Conservation (phyloP, 2,113 vertebrate species). For the Lampris megalopsis region DNA sequence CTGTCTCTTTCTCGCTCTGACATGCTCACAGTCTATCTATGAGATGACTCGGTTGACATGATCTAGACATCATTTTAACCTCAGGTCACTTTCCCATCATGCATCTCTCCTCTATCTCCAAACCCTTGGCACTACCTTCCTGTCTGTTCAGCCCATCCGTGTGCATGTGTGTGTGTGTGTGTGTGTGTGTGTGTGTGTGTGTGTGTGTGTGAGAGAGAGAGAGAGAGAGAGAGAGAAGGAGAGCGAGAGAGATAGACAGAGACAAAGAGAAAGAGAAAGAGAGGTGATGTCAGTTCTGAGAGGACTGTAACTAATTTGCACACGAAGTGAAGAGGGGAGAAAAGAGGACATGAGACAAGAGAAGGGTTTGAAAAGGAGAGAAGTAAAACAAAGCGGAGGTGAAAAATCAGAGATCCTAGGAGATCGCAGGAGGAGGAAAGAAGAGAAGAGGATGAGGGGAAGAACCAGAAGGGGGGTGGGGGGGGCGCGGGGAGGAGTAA, state of each 20-base stretch:
- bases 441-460: background rate
- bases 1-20: no score
- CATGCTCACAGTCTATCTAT: background rate
- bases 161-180: background rate
- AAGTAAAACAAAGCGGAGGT: background rate
- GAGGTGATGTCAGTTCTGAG: background rate
- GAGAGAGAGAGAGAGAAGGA: background rate
- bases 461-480: constrained; percentile 25
- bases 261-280: background rate
- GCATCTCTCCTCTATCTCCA: constrained; percentile 30
- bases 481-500: constrained; percentile 31
- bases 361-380: background rate
- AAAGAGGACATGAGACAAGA: background rate
- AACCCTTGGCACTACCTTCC: constrained; percentile 28
- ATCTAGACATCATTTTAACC: background rate
- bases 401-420: background rate
- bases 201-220: background rate
- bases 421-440: background rate
- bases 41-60: background rate
- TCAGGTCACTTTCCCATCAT: constrained; percentile 42
- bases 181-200: background rate
- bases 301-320: no score
- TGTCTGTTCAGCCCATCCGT: background rate
- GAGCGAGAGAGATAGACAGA: background rate
- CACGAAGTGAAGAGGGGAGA: background rate